Percentiles rank a stretch among this genome's conserved stretches.
Evolutionary conservation across 2,113 vertebrate species (phyloP).

Genomic region (Siphamia tubifer): DNA sequence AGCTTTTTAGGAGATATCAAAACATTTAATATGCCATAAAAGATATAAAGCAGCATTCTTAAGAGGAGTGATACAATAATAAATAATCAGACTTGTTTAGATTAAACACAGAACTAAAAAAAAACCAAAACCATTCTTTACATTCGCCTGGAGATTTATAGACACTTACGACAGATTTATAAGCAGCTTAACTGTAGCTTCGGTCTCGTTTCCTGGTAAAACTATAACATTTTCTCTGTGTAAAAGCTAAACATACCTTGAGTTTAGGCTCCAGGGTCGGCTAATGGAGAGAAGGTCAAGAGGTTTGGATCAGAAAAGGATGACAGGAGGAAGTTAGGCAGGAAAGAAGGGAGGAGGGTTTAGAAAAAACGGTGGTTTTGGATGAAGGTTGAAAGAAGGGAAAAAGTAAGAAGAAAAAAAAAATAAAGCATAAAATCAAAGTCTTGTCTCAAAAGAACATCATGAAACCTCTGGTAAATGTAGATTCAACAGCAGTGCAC

Average conservation of each 20-base stretch:
- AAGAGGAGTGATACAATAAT: no score
- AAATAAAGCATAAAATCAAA: neutral
- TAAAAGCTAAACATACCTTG: conserved; percentile 55
- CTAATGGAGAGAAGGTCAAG: conserved; percentile 24
- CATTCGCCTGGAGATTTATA: no score
- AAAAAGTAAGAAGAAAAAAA: neutral
- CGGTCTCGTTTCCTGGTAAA: neutral
- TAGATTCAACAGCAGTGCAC: no score
- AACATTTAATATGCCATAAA: no score
- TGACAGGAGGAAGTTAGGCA: neutral
- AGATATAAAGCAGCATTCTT: no score
- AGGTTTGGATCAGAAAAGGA: conserved; percentile 1
- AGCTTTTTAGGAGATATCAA: no score
- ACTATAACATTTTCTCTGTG: neutral
- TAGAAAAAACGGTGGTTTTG: neutral
- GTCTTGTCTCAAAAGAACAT: neutral
- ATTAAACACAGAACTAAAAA: no score
- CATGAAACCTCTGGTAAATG: neutral
- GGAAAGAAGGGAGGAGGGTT: neutral
- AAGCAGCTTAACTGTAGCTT: neutral
- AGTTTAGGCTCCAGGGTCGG: conserved; percentile 65
- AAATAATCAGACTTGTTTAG: no score
- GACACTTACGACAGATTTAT: no score
- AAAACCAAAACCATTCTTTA: no score
- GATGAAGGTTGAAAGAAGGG: neutral